Conservation (phyloP, 2,797 vertebrate genomes). For the Silurus lanzhouensis region DNA sequence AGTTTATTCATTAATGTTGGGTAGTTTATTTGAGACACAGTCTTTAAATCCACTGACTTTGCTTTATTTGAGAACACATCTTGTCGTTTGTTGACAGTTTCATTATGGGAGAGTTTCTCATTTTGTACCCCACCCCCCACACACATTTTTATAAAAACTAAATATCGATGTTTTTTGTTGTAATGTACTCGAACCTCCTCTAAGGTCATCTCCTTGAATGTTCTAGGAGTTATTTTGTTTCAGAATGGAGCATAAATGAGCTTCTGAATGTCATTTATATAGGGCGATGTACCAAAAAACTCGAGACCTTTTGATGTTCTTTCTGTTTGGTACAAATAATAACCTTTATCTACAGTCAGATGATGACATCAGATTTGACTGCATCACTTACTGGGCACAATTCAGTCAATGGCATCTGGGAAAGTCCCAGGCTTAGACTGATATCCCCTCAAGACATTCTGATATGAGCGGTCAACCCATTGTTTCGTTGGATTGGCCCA, state of each 20-base stretch:
- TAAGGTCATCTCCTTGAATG: not conserved
- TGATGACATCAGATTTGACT: not conserved
- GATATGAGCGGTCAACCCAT: not conserved
- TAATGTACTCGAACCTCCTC: not conserved
- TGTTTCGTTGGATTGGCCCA: not conserved
- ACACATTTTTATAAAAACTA: too few species aligned
- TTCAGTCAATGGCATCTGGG: not conserved
- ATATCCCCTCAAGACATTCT: not conserved
- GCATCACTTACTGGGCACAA: not conserved
- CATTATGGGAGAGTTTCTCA: too few species aligned
- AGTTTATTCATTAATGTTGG: not conserved
- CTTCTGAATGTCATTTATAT: not conserved
- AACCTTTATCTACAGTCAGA: not conserved
- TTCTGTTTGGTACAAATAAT: not conserved
- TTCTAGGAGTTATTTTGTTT: not conserved
- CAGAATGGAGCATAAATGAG: not conserved
- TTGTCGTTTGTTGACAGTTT: not conserved
- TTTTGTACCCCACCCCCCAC: too few species aligned
- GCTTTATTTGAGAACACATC: not conserved
- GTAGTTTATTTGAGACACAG: not conserved
- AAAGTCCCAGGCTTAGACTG: not conserved
- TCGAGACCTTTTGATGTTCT: too few species aligned
- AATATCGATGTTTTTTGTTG: not conserved
- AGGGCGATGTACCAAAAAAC: too few species aligned
- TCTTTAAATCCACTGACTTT: not conserved